Evolutionary conservation across 2,888 invertebrate species (phyloP), one percentile per base, ranked within the genome.

Genomic region (Smittia sp.): DNA sequence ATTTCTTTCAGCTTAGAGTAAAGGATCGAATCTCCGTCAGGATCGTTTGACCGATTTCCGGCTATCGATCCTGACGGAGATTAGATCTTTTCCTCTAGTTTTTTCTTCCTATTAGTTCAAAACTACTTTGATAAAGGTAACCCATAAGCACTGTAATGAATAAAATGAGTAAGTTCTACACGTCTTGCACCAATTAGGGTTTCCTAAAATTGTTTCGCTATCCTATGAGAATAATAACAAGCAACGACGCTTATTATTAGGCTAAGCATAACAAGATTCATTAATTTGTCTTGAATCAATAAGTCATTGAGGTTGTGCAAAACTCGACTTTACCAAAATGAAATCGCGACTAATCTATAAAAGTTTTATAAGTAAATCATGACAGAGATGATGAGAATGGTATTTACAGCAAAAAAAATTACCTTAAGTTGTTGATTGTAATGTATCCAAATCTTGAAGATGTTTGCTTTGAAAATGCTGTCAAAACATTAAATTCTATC

Each of bases 221-320:
- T 13, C 15, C 15, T 46, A 46, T n/a, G 41, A 25, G 18, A 52
- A 54, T 69, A 52, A 52, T 22, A 27, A 52, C 6, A 69, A 69
- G 69, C 69, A 69, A 69, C 54, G 69, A 69, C 69, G 52, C 69
- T 69, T 69, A 69, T 69, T 54, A 69, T 25, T 24, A 15, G 15
- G 15, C 24, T 65, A 65, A 65, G 41, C 27, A 13, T 22, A 41
- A 38, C 22, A 6, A 20, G 20, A 58, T 58, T 58, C 22, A 58
- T 6, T 20, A 58, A 58, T 18, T 20, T 9, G 58, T 58, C 46
- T 46, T 46, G 15, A 63, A 63, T 63, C 52, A 69, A 69, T 69
- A 69, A 69, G 22, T 46, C 39, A 54, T 27, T 54, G 54, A 69
- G 69, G 69, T 69, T 69, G 69, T 69, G 69, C 69, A 69, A 54